These are phyloP conservation scores for Hypotaenidia philippensis DNA, from an alignment of 2,797 vertebrate genomes.

Conservation along the genomic window DNA sequence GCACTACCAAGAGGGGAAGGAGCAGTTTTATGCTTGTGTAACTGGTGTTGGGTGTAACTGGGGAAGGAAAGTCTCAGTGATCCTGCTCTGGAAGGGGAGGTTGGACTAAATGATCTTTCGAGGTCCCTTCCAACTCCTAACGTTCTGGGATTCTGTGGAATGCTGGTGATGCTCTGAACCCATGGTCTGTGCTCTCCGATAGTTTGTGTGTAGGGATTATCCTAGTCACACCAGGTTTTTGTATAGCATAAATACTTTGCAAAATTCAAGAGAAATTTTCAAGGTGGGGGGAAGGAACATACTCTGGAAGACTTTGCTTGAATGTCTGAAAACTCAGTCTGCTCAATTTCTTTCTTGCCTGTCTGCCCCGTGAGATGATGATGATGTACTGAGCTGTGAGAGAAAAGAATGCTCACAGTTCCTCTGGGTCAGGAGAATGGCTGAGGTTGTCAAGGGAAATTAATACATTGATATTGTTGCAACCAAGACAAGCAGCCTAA, in stretches of 20 bases:
- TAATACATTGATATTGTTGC: background rate
- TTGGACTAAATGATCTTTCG: too few relatives aligned
- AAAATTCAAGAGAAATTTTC: background rate
- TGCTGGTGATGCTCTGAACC: background rate
- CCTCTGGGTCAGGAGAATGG: background rate
- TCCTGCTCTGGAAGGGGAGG: too few relatives aligned
- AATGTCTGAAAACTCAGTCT: background rate
- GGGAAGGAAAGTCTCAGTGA: background rate
- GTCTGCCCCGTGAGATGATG: background rate
- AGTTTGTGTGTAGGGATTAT: background rate
- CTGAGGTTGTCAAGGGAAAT: background rate
- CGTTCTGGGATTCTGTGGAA: background rate
- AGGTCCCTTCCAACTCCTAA: too few relatives aligned
- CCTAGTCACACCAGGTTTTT: background rate
- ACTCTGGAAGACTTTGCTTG: background rate
- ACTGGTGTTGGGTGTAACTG: background rate
- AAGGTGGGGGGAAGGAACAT: background rate
- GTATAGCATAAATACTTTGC: background rate
- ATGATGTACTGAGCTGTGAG: background rate
- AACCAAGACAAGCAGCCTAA: background rate
- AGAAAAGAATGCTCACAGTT: background rate
- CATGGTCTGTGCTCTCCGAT: background rate
- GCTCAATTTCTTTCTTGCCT: background rate
- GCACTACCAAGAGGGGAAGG: background rate
- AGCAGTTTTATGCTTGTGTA: background rate